Conservation (phyloP, 2,113 vertebrate species). For the Corythornis cristatus region DNA sequence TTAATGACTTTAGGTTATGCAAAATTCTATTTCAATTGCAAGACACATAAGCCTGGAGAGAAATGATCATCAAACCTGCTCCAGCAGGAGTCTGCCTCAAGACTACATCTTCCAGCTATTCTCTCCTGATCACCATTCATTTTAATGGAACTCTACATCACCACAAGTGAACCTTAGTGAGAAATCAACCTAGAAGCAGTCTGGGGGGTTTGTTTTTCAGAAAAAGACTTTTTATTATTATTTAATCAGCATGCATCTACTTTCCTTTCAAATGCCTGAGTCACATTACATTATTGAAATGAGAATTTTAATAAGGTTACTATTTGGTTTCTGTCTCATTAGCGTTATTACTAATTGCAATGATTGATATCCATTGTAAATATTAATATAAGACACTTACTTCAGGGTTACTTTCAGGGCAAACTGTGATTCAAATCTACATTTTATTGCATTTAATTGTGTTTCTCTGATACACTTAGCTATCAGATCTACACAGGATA, state of each 20-base stretch:
- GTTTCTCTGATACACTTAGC: neutral
- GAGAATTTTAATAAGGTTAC: constrained; percentile 16
- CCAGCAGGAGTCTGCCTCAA: neutral
- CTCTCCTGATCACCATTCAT: neutral
- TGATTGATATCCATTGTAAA: constrained; percentile 46
- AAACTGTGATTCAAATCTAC: constrained; percentile 18
- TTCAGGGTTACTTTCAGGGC: neutral
- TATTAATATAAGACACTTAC: constrained; percentile 15
- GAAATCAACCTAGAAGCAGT: neutral
- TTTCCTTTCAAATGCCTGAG: constrained; percentile 22
- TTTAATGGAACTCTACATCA: neutral
- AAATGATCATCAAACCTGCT: neutral
- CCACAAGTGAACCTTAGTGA: neutral
- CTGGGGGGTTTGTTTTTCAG: neutral
- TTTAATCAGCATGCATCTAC: neutral
- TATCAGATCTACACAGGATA: neutral
- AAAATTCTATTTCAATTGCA: neutral
- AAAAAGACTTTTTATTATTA: neutral
- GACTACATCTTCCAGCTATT: neutral
- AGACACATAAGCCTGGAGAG: neutral
- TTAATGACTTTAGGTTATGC: neutral
- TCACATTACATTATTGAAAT: constrained; percentile 10
- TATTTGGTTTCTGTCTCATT: constrained; percentile 36
- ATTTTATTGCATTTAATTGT: neutral
- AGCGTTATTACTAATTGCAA: constrained; percentile 33